phyloP scores from a whole-genome alignment of 2,888 invertebrate genomes.

The Leptopterna dolabrata region DNA sequence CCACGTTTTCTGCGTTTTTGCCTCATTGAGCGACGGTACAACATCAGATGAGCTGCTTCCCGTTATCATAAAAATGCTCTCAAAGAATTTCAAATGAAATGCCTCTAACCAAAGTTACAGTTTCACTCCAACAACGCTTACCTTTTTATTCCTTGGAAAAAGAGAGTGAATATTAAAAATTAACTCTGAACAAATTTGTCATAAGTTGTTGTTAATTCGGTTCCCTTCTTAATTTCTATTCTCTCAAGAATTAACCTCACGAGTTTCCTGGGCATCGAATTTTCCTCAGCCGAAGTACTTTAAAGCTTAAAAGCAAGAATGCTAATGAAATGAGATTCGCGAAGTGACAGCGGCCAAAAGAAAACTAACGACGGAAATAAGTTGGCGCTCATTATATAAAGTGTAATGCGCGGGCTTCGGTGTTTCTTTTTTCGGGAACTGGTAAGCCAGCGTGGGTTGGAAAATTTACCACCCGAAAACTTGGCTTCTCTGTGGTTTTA shows the following conservation, averaged over 20 bases:
- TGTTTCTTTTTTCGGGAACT: not conserved
- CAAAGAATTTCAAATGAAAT: not conserved
- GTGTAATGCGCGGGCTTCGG: not conserved
- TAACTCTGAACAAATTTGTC: not conserved
- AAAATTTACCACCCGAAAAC: not conserved
- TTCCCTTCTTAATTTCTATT: not conserved
- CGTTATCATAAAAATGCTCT: not conserved
- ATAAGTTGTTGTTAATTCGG: not conserved
- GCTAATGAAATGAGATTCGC: not conserved
- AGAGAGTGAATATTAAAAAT: not conserved
- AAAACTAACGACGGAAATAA: not conserved
- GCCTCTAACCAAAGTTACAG: not conserved
- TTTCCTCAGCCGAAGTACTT: not conserved
- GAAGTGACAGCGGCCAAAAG: not conserved
- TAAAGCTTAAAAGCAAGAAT: not conserved
- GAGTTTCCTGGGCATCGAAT: not conserved
- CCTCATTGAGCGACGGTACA: no score
- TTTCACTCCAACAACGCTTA: not conserved
- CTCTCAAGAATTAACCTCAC: slow-evolving; percentile 1
- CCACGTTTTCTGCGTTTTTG: no score
- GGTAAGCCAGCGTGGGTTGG: not conserved
- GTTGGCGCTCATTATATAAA: not conserved
- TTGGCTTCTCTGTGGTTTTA: slow-evolving; percentile 1
- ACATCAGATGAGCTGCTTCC: not conserved
- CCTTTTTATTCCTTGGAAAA: not conserved